Percentiles rank a stretch among this genome's conserved stretches.
Evolutionary conservation across 23 tunicate species (phyloP).

Genomic region (Halocynthia aurantium): DNA sequence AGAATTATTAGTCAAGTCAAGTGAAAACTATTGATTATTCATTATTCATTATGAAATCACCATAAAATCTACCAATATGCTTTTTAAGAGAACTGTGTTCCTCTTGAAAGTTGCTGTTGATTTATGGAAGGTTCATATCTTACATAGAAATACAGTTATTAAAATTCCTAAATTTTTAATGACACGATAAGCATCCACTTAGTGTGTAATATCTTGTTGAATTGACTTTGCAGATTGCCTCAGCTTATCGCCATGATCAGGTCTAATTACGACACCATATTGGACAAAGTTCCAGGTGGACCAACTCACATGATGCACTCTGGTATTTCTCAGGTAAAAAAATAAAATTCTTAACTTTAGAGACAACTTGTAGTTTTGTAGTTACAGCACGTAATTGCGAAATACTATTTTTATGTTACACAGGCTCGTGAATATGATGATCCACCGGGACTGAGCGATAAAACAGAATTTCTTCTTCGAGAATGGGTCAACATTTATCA

Average conservation of each 20-base stretch:
- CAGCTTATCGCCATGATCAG: conserved; percentile 71
- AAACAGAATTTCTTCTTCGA: conserved; percentile 61
- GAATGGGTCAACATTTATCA: conserved; percentile 95
- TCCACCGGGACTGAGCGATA: conserved; percentile 82
- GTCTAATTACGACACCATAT: conserved; percentile 63
- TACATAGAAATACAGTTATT: not conserved
- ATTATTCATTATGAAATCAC: too few species aligned
- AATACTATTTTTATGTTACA: not conserved
- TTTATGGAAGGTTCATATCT: too few species aligned
- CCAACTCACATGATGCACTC: conserved; percentile 89
- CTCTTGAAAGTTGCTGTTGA: too few species aligned
- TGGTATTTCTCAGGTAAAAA: conserved; percentile 76
- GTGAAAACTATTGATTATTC: too few species aligned
- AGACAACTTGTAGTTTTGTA: not conserved
- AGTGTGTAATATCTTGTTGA: not conserved
- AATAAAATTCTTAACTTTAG: not conserved
- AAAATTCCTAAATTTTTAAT: not conserved
- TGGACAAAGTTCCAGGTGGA: conserved; percentile 87
- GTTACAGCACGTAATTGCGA: not conserved
- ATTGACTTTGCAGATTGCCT: conserved; percentile 30
- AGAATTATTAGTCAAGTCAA: too few species aligned
- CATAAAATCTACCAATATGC: too few species aligned
- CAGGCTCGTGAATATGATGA: conserved; percentile 93
- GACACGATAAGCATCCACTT: not conserved
- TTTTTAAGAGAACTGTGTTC: too few species aligned